Evolutionary conservation across 2,113 vertebrate species (phyloP).

Genomic region (Brachyhypopomus occidentalis): DNA sequence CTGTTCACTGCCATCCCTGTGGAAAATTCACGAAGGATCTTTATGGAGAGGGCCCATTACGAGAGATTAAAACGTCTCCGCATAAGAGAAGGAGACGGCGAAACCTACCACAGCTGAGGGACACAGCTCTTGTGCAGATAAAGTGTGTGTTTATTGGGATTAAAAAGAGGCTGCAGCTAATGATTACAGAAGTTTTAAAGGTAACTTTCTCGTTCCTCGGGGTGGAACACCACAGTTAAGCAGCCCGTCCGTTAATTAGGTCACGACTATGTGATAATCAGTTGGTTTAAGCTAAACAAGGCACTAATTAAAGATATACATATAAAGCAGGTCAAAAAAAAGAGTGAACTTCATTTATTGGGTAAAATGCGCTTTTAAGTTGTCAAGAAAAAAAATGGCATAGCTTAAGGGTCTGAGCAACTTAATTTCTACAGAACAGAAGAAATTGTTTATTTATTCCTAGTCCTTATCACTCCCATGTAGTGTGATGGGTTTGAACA

Average conservation of each 20-base stretch:
- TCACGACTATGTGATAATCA: slow-evolving; percentile 81
- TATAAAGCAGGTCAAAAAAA: slow-evolving; percentile 83
- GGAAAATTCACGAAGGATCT: slow-evolving; percentile 62
- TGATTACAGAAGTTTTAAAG: slow-evolving; percentile 83
- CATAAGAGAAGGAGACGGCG: slow-evolving; percentile 64
- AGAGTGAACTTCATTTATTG: slow-evolving; percentile 76
- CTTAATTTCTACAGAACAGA: slow-evolving; percentile 81
- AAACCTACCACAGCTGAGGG: slow-evolving; percentile 47
- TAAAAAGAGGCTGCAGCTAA: slow-evolving; percentile 78
- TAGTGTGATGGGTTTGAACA: slow-evolving; percentile 84
- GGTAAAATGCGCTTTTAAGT: slow-evolving; percentile 79
- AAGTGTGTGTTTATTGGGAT: slow-evolving; percentile 80
- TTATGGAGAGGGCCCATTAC: slow-evolving; percentile 62
- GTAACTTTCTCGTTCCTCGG: slow-evolving; percentile 79
- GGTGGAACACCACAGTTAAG: slow-evolving; percentile 71
- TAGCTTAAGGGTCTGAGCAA: slow-evolving; percentile 82
- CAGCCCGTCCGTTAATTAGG: slow-evolving; percentile 77
- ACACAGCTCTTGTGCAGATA: slow-evolving; percentile 68
- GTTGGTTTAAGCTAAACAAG: slow-evolving; percentile 84
- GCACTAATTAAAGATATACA: slow-evolving; percentile 86
- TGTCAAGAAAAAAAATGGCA: slow-evolving; percentile 72
- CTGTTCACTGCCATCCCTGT: slow-evolving; percentile 52
- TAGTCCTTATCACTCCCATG: slow-evolving; percentile 80
- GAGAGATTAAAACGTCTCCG: slow-evolving; percentile 72
- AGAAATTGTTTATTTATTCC: slow-evolving; percentile 82